Evolutionary conservation across 2,797 vertebrate genomes (phyloP).

Genomic region (Malurus splendens): DNA sequence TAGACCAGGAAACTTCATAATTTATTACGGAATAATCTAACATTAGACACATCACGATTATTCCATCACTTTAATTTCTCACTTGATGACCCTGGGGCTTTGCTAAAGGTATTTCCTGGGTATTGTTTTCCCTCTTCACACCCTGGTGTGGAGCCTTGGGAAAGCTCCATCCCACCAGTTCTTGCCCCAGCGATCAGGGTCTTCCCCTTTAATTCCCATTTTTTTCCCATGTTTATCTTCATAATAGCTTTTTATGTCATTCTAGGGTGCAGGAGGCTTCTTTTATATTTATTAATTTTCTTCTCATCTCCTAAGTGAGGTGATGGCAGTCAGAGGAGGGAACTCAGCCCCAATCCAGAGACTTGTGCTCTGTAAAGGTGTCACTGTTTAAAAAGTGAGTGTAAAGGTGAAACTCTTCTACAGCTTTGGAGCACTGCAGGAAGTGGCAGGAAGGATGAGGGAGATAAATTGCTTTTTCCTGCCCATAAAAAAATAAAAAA

Average conservation of each 20-base stretch:
- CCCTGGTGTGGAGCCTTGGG: no score
- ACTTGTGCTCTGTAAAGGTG: fast-evolving
- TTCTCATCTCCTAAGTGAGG: fast-evolving
- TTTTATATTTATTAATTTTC: neutral
- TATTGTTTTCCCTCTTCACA: no score
- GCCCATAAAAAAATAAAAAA: no score
- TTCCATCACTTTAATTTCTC: no score
- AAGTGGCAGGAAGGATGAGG: neutral
- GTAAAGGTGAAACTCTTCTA: neutral
- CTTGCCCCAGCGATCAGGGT: no score
- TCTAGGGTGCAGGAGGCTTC: neutral
- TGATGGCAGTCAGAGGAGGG: neutral
- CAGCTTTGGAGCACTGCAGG: neutral
- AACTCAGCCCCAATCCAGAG: fast-evolving
- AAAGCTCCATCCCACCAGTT: no score
- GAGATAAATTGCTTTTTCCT: neutral
- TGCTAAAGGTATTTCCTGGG: no score
- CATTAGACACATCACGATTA: no score
- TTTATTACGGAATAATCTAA: no score
- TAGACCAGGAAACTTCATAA: neutral
- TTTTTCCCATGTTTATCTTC: neutral
- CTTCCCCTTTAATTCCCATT: no score
- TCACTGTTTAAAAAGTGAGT: neutral
- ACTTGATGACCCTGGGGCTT: no score
- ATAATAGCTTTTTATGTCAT: neutral